Evolutionary conservation across 2,113 vertebrate genomes (phyloP).

Genomic region (Takifugu bimaculatus): DNA sequence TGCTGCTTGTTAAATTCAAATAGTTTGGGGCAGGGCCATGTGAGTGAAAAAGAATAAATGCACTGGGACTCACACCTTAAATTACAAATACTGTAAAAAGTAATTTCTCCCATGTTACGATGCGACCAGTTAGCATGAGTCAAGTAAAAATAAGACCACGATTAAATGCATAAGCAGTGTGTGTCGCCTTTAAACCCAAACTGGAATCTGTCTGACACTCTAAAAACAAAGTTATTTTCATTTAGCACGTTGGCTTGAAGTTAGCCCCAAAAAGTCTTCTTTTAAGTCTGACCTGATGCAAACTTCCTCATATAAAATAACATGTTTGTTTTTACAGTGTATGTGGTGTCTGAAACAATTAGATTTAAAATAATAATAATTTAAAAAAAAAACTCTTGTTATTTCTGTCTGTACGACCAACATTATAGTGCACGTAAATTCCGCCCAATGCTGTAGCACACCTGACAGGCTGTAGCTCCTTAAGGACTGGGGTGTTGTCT

Average conservation of each 20-base stretch:
- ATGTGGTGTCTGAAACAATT: background rate
- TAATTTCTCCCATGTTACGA: too few species aligned
- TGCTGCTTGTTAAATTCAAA: background rate
- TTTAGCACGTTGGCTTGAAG: too few species aligned
- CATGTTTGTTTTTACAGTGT: background rate
- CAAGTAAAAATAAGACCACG: too few species aligned
- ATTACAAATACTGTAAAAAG: too few species aligned
- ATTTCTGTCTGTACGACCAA: background rate
- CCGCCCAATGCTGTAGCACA: constrained; percentile 9
- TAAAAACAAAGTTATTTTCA: too few species aligned
- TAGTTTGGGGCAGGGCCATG: too few species aligned
- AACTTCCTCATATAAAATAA: background rate
- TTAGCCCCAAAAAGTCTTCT: too few species aligned
- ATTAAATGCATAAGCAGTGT: background rate
- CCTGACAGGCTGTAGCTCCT: constrained; percentile 30
- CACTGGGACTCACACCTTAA: too few species aligned
- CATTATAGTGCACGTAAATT: constrained; percentile 1
- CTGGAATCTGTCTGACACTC: too few species aligned
- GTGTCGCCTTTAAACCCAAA: background rate
- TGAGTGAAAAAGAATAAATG: too few species aligned
- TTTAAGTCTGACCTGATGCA: background rate
- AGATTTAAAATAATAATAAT: background rate
- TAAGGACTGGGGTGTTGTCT: constrained; percentile 67
- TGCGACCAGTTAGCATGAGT: too few species aligned
- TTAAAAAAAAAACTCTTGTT: background rate